Percentiles rank a stretch among this genome's conserved stretches.
Conservation (phyloP, 1,140 invertebrate species). For the Zaprionus tsacasi region DNA sequence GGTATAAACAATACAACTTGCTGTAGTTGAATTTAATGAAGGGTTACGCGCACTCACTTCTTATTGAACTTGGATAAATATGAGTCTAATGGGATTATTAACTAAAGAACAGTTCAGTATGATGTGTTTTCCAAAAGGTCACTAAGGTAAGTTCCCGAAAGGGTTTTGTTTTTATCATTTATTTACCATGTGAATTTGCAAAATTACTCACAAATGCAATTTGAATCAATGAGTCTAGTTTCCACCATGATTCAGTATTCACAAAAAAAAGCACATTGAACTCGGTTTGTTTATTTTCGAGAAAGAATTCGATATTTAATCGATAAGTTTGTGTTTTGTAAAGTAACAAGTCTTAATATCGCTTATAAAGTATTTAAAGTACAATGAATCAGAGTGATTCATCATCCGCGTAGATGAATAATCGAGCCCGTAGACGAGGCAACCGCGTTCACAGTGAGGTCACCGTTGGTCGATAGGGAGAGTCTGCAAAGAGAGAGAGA, state of each 20-base stretch:
- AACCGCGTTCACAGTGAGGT: constrained; percentile 59
- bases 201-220: neutral
- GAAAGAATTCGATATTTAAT: constrained; percentile 19
- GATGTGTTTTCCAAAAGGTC: neutral
- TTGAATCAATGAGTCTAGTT: neutral
- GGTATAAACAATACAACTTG: neutral
- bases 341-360: constrained; percentile 43
- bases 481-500: constrained; percentile 37
- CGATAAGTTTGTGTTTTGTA: constrained; percentile 17
- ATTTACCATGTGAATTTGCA: neutral
- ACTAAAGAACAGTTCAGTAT: neutral
- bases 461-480: constrained; percentile 67
- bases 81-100: neutral
- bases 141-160: neutral
- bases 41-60: neutral
- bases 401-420: neutral
- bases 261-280: neutral
- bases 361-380: constrained; percentile 21
- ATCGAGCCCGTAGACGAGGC: neutral
- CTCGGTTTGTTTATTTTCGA: constrained; percentile 16
- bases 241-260: constrained; percentile 5
- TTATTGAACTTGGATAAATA: neutral
- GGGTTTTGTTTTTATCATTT: neutral
- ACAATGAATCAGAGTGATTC: constrained; percentile 25
- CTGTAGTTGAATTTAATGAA: neutral